Base-by-base conservation (phyloP, 2,797 vertebrate genomes). In the Notolabrus celidotus region DNA sequence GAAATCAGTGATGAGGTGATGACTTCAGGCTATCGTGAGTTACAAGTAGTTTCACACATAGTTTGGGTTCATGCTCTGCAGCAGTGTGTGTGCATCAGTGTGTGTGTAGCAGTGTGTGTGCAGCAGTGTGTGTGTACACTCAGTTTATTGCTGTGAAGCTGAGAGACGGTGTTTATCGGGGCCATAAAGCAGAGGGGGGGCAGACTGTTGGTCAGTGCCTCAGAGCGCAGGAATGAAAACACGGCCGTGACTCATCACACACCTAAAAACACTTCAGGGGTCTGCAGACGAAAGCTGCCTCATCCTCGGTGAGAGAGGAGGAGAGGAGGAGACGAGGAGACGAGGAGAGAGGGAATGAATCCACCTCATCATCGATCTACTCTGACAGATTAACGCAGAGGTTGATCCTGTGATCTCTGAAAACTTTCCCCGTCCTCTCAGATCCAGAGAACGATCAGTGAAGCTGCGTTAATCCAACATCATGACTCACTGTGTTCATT, bases 191-290 rank as follows among this genome's bases (percentile, higher is more conserved):
- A 33, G 3, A 3, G 2, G 46, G 62, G 33, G 22, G 3, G 15
- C 15, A 46, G 64, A 23, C 43, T 68, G 34, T 27, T 46, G 66
- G 52, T 60, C 68, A 71, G 39, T 70, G 71, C 67, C 76, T 90
- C 87, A 91, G 42, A 65, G 36, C 6, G 1, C 41, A 78, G 86
- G 90, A 93, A 94, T 89, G 90, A 88, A 81, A 89, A 89, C 72
- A 79, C 60, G 36, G 42, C 5, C 5, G 9, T 88, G 87, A 93
- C 69, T 90, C 82, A 86, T 12, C 4, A 25, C 14, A 67, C 76
- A 68, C 60, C 45, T 73, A 60, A 71, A 89, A 78, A 86, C 85
- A 86, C 67, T 77, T 10, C 39, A 49, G 36, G 10, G 52, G 43
- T 47, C 58, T 7, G 2, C 63, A 82, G 72, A 84, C 74, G 83